Conservation (phyloP, 2,888 invertebrate species). For the Lepidonotus clava region DNA sequence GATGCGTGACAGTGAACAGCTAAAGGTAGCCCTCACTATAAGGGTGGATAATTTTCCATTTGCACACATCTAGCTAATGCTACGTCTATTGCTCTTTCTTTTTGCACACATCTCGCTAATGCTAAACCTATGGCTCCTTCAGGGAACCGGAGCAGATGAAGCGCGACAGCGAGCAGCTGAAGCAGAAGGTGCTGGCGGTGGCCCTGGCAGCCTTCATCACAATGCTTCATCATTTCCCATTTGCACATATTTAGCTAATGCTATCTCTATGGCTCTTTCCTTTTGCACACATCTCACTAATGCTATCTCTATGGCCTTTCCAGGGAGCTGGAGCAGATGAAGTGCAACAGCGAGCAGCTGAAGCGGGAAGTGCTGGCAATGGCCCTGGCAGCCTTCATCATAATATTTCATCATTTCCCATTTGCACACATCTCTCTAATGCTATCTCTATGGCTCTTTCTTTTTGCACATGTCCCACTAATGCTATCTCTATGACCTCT, state of each 20-base stretch:
- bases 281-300: neutral
- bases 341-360: neutral
- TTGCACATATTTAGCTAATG: too few species aligned
- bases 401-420: too few species aligned
- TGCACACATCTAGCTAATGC: too few species aligned
- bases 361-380: slow-evolving; percentile 39
- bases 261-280: neutral
- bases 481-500: too few species aligned
- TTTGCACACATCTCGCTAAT: neutral
- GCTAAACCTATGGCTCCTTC: too few species aligned
- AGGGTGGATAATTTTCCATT: too few species aligned
- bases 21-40: too few species aligned
- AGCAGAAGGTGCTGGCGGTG: slow-evolving; percentile 51
- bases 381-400: slow-evolving; percentile 13
- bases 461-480: neutral
- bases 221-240: too few species aligned
- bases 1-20: too few species aligned
- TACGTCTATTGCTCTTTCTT: neutral
- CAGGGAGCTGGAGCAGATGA: slow-evolving; percentile 26
- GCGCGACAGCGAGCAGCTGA: slow-evolving; percentile 29
- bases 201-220: slow-evolving; percentile 37
- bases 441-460: neutral
- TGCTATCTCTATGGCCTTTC: too few species aligned
- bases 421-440: too few species aligned
- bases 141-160: slow-evolving; percentile 49